These are phyloP conservation scores for Chionodraco myersi DNA, from an alignment of 2,113 vertebrate species.

Conservation along the genomic window DNA sequence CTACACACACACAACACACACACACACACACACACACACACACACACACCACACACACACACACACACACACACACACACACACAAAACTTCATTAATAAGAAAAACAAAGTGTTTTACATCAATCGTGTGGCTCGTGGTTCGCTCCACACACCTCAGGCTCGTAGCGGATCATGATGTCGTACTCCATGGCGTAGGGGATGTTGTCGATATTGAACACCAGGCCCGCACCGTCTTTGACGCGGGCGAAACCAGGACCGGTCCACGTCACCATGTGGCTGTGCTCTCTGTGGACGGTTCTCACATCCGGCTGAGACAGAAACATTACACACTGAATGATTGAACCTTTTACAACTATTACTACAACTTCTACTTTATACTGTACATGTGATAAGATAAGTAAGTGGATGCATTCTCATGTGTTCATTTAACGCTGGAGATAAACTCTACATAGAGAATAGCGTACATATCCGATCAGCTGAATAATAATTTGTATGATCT, in stretches of 20 bases:
- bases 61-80: constrained; percentile 26
- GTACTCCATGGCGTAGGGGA: constrained; percentile 90
- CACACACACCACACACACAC: constrained; percentile 24
- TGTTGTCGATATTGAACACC: constrained; percentile 84
- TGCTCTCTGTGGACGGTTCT: constrained; percentile 75
- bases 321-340: background rate
- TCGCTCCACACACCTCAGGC: constrained; percentile 82
- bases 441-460: too few relatives aligned
- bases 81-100: constrained; percentile 15
- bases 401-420: too few relatives aligned
- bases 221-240: constrained; percentile 89
- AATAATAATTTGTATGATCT: too few relatives aligned
- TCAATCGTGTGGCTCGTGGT: background rate
- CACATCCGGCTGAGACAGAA: constrained; percentile 81
- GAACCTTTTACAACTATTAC: background rate
- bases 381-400: too few relatives aligned
- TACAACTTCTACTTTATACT: background rate
- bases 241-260: constrained; percentile 85
- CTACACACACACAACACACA: constrained; percentile 71
- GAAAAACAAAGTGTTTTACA: background rate
- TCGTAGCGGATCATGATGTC: constrained; percentile 90
- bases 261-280: constrained; percentile 85
- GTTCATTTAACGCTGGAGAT: too few relatives aligned
- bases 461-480: too few relatives aligned
- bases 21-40: constrained; percentile 30